Conservation (phyloP, 2,888 invertebrate genomes). For the Acanthosepion esculentum region DNA sequence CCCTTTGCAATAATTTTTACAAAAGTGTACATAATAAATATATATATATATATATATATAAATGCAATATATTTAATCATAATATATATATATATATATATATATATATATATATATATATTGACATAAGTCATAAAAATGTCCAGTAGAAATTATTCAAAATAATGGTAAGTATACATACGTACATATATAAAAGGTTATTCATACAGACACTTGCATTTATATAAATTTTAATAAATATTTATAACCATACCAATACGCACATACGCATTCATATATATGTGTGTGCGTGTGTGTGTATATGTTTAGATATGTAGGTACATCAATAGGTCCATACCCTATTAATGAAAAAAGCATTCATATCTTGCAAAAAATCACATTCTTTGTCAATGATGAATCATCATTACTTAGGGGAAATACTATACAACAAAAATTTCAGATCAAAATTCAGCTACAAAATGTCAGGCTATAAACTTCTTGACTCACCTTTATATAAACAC, state of each 20-base stretch:
- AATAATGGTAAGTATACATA: background rate
- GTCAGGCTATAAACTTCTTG: too few species aligned
- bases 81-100: slow-evolving; percentile 8
- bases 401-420: too few species aligned
- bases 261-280: background rate
- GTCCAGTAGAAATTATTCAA: background rate
- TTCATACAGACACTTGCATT: background rate
- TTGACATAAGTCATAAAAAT: too few species aligned
- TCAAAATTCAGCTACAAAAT: too few species aligned
- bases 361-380: too few species aligned
- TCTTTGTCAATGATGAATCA: too few species aligned
- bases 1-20: background rate
- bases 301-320: too few species aligned
- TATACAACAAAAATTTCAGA: too few species aligned
- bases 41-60: background rate
- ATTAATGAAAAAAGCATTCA: too few species aligned
- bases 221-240: background rate
- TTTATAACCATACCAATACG: background rate
- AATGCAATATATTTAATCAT: too few species aligned
- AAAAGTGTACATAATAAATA: background rate
- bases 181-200: background rate
- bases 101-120: background rate
- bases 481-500: too few species aligned
- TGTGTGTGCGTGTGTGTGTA: background rate
- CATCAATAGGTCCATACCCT: too few species aligned